Percentiles rank a stretch among this genome's conserved stretches.
Evolutionary conservation across 2,797 vertebrate species (phyloP).

Genomic region (Ambastaia sidthimunki): DNA sequence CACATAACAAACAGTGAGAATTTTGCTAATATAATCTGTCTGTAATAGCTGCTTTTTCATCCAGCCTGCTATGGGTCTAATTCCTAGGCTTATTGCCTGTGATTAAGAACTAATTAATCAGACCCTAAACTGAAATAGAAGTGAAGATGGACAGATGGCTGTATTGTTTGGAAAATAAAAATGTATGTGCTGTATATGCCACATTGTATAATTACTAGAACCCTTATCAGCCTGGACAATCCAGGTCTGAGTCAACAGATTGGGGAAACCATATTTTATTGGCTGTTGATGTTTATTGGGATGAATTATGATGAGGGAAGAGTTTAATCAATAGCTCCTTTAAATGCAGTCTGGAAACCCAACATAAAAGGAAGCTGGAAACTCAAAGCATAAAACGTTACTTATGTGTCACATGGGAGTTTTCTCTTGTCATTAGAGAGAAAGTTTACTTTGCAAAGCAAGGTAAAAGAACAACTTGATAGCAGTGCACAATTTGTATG

Average conservation of each 20-base stretch:
- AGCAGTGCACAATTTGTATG: too few species aligned
- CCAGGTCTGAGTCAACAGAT: conserved; percentile 27
- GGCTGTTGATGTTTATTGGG: neutral
- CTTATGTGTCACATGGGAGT: too few species aligned
- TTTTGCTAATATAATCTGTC: conserved; percentile 61
- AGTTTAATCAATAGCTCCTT: neutral
- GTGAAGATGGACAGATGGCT: conserved; percentile 45
- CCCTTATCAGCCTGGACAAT: conserved; percentile 14
- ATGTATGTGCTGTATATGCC: conserved; percentile 35
- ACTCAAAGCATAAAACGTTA: neutral
- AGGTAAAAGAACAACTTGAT: neutral
- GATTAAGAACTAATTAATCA: conserved; percentile 59
- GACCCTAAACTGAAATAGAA: conserved; percentile 45
- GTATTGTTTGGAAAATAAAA: conserved; percentile 44
- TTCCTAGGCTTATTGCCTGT: conserved; percentile 60
- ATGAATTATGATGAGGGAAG: conserved; percentile 22
- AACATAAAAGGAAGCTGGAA: too few species aligned
- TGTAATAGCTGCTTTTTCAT: conserved; percentile 58
- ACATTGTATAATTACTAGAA: conserved; percentile 43
- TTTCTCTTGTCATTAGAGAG: too few species aligned
- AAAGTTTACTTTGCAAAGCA: neutral
- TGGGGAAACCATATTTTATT: neutral
- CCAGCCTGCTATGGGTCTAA: conserved; percentile 56
- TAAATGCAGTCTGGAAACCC: conserved; percentile 14
- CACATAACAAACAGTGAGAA: too few species aligned